A percentile compares a stretch with the other conserved stretches of the same genome.
These are phyloP conservation scores for Elymnias hypermnestra DNA, from an alignment of 1,140 invertebrate species.

Conservation along the genomic window DNA sequence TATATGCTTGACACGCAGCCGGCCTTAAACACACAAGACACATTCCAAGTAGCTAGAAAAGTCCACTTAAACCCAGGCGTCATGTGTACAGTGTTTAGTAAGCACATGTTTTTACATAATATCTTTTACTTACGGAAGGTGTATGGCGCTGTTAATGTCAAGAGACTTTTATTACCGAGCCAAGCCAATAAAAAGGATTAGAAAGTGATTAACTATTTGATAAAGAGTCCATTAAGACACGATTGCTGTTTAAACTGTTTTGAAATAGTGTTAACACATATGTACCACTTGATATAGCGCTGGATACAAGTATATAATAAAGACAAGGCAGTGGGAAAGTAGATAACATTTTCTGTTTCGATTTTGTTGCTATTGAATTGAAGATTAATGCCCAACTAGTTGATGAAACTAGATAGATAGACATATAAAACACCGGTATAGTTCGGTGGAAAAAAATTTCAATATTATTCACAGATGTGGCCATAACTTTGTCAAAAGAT, in stretches of 20 bases:
- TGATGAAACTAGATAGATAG: too few species aligned
- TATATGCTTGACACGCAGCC: conserved; percentile 37
- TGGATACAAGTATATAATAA: too few species aligned
- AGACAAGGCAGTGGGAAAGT: too few species aligned
- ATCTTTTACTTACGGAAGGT: conserved; percentile 7
- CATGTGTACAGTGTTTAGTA: conserved; percentile 32
- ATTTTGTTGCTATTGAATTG: too few species aligned
- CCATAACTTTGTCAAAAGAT: too few species aligned
- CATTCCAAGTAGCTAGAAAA: conserved; percentile 55
- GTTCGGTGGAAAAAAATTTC: too few species aligned
- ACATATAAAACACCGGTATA: too few species aligned
- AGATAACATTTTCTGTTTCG: too few species aligned
- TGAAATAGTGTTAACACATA: not conserved
- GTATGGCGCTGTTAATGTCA: not conserved
- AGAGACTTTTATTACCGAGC: not conserved
- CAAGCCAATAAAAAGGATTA: conserved; percentile 4
- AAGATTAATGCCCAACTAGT: too few species aligned
- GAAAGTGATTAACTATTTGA: conserved; percentile 11
- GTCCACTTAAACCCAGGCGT: conserved; percentile 32
- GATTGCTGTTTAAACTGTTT: not conserved
- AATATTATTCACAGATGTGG: too few species aligned
- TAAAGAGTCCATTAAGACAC: conserved; percentile 10
- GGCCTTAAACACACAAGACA: conserved; percentile 32
- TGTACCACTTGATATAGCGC: too few species aligned
- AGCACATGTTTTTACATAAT: conserved; percentile 20